Percentiles rank a stretch among this genome's conserved stretches.
These are phyloP conservation scores for Ectemnius lituratus DNA, from an alignment of 2,888 invertebrate genomes.

Conservation along the genomic window DNA sequence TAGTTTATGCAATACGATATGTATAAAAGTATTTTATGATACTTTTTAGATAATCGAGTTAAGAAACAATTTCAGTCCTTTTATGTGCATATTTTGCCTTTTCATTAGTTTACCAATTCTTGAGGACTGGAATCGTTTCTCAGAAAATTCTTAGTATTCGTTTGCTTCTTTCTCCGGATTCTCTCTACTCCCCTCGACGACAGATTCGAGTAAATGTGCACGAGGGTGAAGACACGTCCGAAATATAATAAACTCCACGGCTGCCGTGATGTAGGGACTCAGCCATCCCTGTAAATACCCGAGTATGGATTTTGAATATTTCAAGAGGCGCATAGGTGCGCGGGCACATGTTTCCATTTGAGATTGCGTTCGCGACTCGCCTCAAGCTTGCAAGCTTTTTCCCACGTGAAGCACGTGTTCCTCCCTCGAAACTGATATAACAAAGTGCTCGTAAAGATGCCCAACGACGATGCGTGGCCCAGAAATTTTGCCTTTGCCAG, in stretches of 20 bases:
- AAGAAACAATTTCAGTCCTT: too few relatives aligned
- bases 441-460: slow-evolving; percentile 8
- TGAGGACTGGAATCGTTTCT: slow-evolving; percentile 22
- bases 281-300: slow-evolving; percentile 57
- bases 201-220: slow-evolving; percentile 2
- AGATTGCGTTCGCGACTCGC: slow-evolving; percentile 22
- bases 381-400: not conserved
- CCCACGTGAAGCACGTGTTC: too few relatives aligned
- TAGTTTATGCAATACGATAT: too few relatives aligned
- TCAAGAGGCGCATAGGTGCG: slow-evolving; percentile 41
- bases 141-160: slow-evolving; percentile 4
- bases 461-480: not conserved
- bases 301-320: slow-evolving; percentile 65
- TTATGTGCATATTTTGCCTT: too few relatives aligned
- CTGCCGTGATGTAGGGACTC: slow-evolving; percentile 49
- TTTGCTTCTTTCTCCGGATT: slow-evolving; percentile 18
- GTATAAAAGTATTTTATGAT: too few relatives aligned
- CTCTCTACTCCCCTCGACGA: slow-evolving; percentile 29
- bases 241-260: slow-evolving; percentile 63
- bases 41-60: too few relatives aligned
- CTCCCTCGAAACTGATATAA: slow-evolving; percentile 1
- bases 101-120: too few relatives aligned
- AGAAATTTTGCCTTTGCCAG: not conserved
- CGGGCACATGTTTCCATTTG: slow-evolving; percentile 27
- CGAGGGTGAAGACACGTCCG: slow-evolving; percentile 51